Evolutionary conservation across 2,113 vertebrate species (phyloP).

Genomic region (Ciconia maguari): DNA sequence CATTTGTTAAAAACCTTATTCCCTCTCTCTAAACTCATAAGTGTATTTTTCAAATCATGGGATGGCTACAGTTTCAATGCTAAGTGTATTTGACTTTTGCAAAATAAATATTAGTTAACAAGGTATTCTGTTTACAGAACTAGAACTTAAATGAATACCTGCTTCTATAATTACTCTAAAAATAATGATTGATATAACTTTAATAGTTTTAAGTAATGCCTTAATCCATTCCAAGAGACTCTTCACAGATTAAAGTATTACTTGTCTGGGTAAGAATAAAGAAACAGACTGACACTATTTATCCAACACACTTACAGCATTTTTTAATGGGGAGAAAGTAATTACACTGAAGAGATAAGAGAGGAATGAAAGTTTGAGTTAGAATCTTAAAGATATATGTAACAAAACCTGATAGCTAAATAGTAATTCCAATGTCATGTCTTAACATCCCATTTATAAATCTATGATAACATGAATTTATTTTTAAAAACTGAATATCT

Average conservation of each 20-base stretch:
- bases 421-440: not conserved
- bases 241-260: not conserved
- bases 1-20: not conserved
- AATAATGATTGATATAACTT: not conserved
- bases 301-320: not conserved
- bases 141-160: not conserved
- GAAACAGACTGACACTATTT: not conserved
- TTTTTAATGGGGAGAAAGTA: not conserved
- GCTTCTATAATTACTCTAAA: not conserved
- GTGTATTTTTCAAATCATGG: not conserved
- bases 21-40: not conserved
- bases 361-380: not conserved
- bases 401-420: not conserved
- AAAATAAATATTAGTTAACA: not conserved
- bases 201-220: not conserved
- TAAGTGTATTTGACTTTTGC: not conserved
- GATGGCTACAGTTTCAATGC: not conserved
- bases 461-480: not conserved
- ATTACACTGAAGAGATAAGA: not conserved
- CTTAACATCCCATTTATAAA: not conserved
- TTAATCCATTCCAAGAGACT: not conserved
- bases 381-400: not conserved
- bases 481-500: not conserved
- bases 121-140: not conserved
- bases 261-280: not conserved